Conservation (phyloP, 1,140 invertebrate genomes). For the Eueides isabella region DNA sequence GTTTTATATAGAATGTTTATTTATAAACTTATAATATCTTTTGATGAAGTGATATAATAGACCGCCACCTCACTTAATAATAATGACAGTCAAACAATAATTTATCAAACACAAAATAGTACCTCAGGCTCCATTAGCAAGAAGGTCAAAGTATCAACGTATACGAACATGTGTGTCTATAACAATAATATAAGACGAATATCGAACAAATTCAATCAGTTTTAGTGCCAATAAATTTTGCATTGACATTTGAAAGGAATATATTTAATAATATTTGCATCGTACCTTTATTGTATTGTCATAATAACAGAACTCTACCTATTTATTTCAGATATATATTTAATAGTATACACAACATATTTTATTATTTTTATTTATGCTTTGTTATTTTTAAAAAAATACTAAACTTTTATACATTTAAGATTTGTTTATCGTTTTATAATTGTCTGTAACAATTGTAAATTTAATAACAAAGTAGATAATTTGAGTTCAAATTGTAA, state of each 20-base stretch:
- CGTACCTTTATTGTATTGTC: background rate
- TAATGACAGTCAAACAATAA: background rate
- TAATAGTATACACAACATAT: too few relatives aligned
- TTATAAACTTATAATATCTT: background rate
- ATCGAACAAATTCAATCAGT: background rate
- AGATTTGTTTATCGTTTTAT: background rate
- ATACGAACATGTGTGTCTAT: background rate
- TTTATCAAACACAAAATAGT: constrained; percentile 9
- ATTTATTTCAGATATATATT: too few relatives aligned
- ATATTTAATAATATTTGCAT: background rate
- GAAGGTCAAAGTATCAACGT: constrained; percentile 15
- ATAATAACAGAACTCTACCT: background rate
- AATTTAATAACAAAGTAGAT: background rate
- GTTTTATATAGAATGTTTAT: background rate
- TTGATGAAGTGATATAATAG: constrained; percentile 14
- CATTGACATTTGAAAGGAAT: constrained; percentile 10
- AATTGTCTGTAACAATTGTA: background rate
- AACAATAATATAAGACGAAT: background rate
- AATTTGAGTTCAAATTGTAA: background rate
- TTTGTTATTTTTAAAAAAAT: background rate
- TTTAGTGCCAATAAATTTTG: constrained; percentile 1
- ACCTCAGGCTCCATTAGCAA: background rate
- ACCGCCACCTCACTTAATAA: constrained; percentile 2
- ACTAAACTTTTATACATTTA: background rate
- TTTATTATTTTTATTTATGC: too few relatives aligned